These are phyloP conservation scores for Epirrhoe alternata DNA, from an alignment of 2,888 invertebrate species.

Conservation along the genomic window DNA sequence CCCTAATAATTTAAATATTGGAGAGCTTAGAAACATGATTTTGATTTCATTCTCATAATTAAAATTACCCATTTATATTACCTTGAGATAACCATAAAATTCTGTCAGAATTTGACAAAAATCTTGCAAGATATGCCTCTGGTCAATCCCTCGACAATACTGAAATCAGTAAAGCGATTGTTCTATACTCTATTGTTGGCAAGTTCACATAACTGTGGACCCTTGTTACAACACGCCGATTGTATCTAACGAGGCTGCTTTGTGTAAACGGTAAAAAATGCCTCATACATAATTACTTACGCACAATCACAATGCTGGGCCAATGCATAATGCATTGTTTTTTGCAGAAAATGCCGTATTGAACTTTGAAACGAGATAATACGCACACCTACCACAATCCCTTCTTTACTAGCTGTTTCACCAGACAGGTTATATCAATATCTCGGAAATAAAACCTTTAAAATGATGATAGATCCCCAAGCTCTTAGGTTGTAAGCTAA, in stretches of 20 bases:
- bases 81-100: not conserved
- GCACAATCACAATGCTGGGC: constrained; percentile 15
- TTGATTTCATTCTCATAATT: not conserved
- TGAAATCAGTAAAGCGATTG: constrained; percentile 52
- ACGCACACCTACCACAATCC: not conserved
- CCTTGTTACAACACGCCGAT: constrained; percentile 66
- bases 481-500: too few relatives aligned
- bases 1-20: too few relatives aligned
- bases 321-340: constrained; percentile 25
- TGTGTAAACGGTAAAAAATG: constrained; percentile 47
- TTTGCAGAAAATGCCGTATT: constrained; percentile 9
- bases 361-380: constrained; percentile 7
- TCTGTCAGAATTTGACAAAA: not conserved
- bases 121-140: not conserved
- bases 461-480: too few relatives aligned
- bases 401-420: not conserved
- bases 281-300: constrained; percentile 35
- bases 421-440: too few relatives aligned
- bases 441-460: too few relatives aligned
- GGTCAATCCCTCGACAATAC: not conserved
- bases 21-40: too few relatives aligned
- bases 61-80: not conserved
- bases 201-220: constrained; percentile 70
- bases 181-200: constrained; percentile 64
- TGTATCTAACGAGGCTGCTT: constrained; percentile 64